Evolutionary conservation across 2,888 invertebrate species (phyloP).

Genomic region (Chaetoderma sp.): DNA sequence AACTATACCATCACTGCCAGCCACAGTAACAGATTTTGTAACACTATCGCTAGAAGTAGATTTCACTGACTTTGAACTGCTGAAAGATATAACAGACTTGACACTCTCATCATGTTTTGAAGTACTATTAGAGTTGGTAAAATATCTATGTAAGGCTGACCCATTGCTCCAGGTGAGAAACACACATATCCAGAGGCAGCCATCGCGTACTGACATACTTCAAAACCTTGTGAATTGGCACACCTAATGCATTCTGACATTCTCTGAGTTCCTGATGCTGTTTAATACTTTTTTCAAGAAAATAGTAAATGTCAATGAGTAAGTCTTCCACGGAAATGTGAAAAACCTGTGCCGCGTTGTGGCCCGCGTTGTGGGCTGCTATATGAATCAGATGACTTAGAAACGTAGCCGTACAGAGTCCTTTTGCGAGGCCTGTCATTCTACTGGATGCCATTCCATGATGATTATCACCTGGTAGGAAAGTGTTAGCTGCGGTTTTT

Average conservation of each 20-base stretch:
- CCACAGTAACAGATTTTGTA: too few relatives aligned
- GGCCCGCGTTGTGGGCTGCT: conserved; percentile 33
- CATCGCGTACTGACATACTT: conserved; percentile 30
- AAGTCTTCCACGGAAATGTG: conserved; percentile 16
- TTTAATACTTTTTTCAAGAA: conserved; percentile 13
- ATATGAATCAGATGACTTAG: conserved; percentile 30
- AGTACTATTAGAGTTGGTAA: too few relatives aligned
- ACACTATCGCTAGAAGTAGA: too few relatives aligned
- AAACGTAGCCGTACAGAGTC: too few relatives aligned
- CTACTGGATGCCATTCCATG: too few relatives aligned
- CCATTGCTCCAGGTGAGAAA: conserved; percentile 22
- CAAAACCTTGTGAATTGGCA: conserved; percentile 13
- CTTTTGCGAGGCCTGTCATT: too few relatives aligned
- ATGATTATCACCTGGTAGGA: too few relatives aligned
- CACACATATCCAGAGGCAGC: conserved; percentile 27
- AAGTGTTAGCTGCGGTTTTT: too few relatives aligned
- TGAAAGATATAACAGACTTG: too few relatives aligned
- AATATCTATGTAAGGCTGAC: conserved; percentile 28
- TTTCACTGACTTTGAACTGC: too few relatives aligned
- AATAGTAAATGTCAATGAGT: conserved; percentile 11
- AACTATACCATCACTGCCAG: too few relatives aligned
- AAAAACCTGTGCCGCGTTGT: conserved; percentile 16
- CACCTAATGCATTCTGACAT: conserved; percentile 9
- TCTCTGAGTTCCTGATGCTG: conserved; percentile 8
- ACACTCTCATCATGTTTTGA: too few relatives aligned